Conservation (phyloP, 2,113 vertebrate species). For the Phoxinus phoxinus region DNA sequence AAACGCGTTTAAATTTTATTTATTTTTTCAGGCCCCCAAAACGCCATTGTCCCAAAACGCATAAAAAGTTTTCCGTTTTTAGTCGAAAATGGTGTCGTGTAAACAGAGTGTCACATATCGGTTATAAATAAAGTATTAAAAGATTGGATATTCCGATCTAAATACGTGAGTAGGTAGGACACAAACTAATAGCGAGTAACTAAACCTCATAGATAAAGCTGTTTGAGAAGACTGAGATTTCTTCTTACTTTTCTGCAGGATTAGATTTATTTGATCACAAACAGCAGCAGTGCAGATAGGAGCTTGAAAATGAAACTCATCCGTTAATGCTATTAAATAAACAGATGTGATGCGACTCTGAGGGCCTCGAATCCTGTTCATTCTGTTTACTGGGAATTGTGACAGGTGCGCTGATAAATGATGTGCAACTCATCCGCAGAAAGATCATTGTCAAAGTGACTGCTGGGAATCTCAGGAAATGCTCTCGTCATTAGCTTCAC, state of each 20-base stretch:
- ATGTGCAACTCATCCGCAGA: not conserved
- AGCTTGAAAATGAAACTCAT: not conserved
- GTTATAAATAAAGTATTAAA: not conserved
- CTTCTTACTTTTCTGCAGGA: not conserved
- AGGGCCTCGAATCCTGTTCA: not conserved
- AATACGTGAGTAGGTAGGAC: not conserved
- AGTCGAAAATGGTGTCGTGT: too few relatives aligned
- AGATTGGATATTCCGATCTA: not conserved
- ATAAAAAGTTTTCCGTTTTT: too few relatives aligned
- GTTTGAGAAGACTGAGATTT: not conserved
- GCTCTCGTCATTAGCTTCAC: not conserved
- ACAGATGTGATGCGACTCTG: slow-evolving; percentile 1
- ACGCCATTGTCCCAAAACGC: too few relatives aligned
- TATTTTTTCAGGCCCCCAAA: too few relatives aligned
- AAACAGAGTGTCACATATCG: too few relatives aligned
- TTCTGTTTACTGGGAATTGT: not conserved
- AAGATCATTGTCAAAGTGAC: not conserved
- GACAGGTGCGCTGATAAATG: not conserved
- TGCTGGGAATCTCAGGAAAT: not conserved
- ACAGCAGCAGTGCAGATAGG: not conserved
- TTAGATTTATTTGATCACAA: slow-evolving; percentile 10
- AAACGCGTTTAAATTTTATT: too few relatives aligned
- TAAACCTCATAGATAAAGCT: not conserved
- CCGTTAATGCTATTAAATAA: not conserved
- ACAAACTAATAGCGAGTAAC: not conserved